These are phyloP conservation scores for Aythya baeri DNA, from an alignment of 2,113 vertebrate species.

Conservation along the genomic window DNA sequence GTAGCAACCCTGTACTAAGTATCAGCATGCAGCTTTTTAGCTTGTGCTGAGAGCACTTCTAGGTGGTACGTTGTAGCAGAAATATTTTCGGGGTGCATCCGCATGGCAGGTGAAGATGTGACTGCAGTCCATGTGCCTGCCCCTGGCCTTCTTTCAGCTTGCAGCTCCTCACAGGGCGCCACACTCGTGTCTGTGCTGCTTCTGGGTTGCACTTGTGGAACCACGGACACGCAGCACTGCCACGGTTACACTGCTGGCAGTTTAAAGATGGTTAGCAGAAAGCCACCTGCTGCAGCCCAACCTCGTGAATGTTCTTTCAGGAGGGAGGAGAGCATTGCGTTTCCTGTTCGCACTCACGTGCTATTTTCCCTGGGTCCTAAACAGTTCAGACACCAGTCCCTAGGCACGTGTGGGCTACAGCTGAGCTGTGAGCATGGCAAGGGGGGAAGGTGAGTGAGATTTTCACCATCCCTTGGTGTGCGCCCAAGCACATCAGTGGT, in stretches of 20 bases:
- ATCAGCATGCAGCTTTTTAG: background rate
- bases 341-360: background rate
- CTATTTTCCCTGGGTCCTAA: too few relatives aligned
- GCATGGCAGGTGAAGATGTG: background rate
- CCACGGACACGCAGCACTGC: fast-evolving
- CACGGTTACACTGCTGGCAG: background rate
- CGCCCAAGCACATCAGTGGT: background rate
- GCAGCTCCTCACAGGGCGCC: background rate
- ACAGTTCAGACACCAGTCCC: too few relatives aligned
- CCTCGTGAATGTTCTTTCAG: background rate
- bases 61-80: background rate
- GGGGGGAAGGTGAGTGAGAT: background rate
- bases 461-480: background rate
- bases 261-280: background rate
- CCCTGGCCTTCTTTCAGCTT: background rate
- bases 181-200: background rate
- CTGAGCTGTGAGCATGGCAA: background rate
- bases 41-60: background rate
- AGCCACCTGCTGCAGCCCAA: background rate
- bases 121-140: background rate
- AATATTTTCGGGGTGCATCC: background rate
- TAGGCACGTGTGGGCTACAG: background rate
- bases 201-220: background rate
- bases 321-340: background rate
- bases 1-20: background rate